Evolutionary conservation across 2,797 vertebrate species (phyloP).

Genomic region (Chelonia mydas): DNA sequence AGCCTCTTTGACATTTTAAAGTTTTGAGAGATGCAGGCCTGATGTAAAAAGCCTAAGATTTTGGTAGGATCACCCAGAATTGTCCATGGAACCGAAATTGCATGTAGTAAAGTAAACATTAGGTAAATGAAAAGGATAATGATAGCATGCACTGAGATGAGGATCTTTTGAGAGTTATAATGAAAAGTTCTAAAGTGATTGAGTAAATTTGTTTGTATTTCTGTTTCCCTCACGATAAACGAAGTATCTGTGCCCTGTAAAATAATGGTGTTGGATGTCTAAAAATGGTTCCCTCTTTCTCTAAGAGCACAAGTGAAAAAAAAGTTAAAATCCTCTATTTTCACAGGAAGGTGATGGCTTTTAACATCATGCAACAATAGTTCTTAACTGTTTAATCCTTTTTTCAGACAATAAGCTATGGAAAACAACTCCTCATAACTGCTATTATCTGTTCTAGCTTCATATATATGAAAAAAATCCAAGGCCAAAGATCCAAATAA

Average conservation of each 20-base stretch:
- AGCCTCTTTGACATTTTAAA: neutral
- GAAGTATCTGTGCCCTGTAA: neutral
- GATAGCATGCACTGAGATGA: neutral
- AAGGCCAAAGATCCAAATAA: neutral
- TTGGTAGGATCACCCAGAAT: neutral
- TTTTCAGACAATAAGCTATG: neutral
- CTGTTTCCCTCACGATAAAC: neutral
- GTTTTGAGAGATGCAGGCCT: neutral
- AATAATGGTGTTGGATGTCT: neutral
- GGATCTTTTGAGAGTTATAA: neutral
- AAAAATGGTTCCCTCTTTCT: neutral
- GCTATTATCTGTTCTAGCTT: neutral
- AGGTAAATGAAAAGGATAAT: constrained; percentile 43
- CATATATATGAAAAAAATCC: neutral
- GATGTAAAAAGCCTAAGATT: constrained; percentile 7
- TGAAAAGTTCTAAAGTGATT: neutral
- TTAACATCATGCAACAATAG: neutral
- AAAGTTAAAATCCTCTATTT: neutral
- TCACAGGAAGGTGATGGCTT: neutral
- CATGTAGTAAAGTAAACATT: constrained; percentile 35
- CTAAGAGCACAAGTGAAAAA: neutral
- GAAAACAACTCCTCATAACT: neutral
- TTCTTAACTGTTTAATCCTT: neutral
- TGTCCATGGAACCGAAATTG: neutral
- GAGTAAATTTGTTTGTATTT: neutral